Conservation (phyloP, 1,140 invertebrate genomes). For the Eriocheir sinensis region DNA sequence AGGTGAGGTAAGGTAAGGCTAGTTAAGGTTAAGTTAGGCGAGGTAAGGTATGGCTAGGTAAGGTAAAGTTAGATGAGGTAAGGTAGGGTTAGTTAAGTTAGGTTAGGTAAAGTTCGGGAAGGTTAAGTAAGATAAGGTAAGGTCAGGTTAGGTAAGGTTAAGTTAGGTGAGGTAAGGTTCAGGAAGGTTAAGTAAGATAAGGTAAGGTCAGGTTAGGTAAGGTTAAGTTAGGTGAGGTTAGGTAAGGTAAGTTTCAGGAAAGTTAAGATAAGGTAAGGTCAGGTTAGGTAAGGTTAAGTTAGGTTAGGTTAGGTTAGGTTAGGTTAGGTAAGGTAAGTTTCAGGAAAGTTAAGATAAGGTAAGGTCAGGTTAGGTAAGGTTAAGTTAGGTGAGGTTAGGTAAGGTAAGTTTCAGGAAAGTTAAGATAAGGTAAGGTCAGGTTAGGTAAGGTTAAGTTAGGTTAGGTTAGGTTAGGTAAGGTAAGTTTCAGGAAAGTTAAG, state of each 20-base stretch:
- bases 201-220: no score
- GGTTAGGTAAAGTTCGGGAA: neutral
- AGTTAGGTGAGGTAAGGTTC: neutral
- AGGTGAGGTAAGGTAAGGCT: no score
- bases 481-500: neutral
- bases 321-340: no score
- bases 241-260: no score
- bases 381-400: neutral
- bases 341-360: no score
- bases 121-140: neutral
- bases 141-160: neutral
- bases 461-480: neutral
- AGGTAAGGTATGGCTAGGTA: no score
- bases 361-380: neutral
- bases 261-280: neutral
- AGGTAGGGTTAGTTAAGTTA: neutral
- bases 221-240: no score
- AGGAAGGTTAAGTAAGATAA: neutral
- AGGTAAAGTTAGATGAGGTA: no score
- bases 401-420: no score
- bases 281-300: slow-evolving; percentile 40
- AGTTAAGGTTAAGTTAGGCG: no score
- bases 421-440: no score
- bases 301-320: no score
- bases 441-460: neutral